Conservation (phyloP, 2,113 vertebrate genomes). For the Dascyllus trimaculatus region DNA sequence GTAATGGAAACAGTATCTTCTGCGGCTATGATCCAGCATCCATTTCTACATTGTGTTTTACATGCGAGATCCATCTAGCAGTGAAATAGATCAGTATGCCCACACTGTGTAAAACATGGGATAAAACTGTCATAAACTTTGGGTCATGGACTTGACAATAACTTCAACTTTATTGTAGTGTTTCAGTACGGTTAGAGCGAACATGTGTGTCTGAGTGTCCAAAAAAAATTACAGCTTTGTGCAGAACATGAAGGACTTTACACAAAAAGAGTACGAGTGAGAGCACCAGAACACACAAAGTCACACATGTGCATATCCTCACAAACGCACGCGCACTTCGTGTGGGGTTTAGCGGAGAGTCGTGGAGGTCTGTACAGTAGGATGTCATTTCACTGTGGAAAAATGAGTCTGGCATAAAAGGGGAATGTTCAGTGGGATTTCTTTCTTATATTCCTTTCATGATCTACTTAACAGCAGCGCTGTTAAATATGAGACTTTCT, state of each 20-base stretch:
- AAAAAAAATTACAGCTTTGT: conserved; percentile 44
- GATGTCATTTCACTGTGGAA: conserved; percentile 73
- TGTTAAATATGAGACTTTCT: conserved; percentile 76
- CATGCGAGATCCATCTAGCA: not conserved
- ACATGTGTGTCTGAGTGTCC: conserved; percentile 20
- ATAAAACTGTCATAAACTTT: conserved; percentile 54
- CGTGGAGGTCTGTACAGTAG: conserved; percentile 76
- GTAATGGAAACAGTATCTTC: not conserved
- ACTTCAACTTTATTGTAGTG: conserved; percentile 22
- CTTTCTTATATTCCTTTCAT: conserved; percentile 72
- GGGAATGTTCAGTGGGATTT: conserved; percentile 66
- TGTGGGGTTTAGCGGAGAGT: conserved; percentile 66
- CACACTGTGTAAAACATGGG: conserved; percentile 25
- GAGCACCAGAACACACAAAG: conserved; percentile 34
- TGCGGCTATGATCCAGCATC: not conserved
- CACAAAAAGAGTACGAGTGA: conserved; percentile 27
- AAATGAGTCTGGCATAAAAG: conserved; percentile 77
- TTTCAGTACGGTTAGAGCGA: conserved; percentile 22
- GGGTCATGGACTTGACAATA: conserved; percentile 41
- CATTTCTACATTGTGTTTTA: not conserved
- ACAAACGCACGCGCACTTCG: conserved; percentile 34
- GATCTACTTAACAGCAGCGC: conserved; percentile 66
- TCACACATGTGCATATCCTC: conserved; percentile 36
- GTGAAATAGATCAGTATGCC: conserved; percentile 24
- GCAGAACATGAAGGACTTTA: conserved; percentile 56